Conservation (phyloP, 2,113 vertebrate species). For the Lophochroa leadbeateri region DNA sequence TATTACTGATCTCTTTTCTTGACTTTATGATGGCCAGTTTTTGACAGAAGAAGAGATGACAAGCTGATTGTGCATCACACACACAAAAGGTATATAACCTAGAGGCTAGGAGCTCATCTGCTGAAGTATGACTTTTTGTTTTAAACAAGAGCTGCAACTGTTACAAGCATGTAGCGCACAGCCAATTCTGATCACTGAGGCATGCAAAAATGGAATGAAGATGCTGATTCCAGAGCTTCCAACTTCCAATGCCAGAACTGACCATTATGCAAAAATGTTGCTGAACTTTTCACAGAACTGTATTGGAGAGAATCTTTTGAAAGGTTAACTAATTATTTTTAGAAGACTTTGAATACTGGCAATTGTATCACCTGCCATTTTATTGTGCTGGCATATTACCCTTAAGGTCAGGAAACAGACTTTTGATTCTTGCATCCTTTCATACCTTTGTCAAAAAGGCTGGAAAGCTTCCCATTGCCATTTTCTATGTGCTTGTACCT, state of each 20-base stretch:
- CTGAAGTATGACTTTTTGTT: not conserved
- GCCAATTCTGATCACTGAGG: not conserved
- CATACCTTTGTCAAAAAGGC: not conserved
- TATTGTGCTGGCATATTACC: not conserved
- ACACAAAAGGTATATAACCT: not conserved
- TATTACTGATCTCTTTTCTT: not conserved
- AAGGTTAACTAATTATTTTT: not conserved
- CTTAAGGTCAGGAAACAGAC: not conserved
- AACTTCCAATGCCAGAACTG: not conserved
- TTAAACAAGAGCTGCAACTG: not conserved
- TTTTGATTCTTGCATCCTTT: not conserved
- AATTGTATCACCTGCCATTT: not conserved
- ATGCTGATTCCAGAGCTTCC: not conserved
- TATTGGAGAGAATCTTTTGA: not conserved
- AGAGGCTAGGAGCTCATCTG: not conserved
- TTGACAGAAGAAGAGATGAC: not conserved
- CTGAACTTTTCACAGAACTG: not conserved
- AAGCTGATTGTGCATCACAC: not conserved
- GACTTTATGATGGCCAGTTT: not conserved
- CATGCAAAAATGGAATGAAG: not conserved
- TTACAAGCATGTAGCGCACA: not conserved
- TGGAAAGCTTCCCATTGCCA: not conserved
- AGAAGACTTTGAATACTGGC: not conserved
- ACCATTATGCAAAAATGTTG: not conserved
- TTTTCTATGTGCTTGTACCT: not conserved